phyloP scores from a whole-genome alignment of 2,888 invertebrate genomes.

The Melanostoma scalare region DNA sequence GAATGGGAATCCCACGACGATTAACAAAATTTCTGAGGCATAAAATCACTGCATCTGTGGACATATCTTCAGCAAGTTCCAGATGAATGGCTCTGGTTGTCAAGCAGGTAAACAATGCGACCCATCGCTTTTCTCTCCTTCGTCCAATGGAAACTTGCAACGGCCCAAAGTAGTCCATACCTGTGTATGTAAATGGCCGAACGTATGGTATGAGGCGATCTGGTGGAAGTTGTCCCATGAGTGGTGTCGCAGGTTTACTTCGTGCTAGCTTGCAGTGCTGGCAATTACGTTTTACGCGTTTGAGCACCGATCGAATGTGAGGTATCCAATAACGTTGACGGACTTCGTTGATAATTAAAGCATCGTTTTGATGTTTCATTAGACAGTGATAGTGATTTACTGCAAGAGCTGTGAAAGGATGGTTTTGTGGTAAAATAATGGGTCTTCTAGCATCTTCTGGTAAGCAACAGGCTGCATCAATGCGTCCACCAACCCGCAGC shows the following conservation, averaged over 20 bases:
- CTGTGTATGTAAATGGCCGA: too few species aligned
- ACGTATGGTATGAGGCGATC: conserved; percentile 1
- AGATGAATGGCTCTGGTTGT: conserved; percentile 33
- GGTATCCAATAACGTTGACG: conserved; percentile 41
- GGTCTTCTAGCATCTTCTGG: conserved; percentile 11
- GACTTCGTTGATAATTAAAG: conserved; percentile 23
- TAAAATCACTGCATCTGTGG: conserved; percentile 50
- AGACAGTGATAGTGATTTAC: neutral
- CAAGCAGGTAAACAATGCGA: too few species aligned
- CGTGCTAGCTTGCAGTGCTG: neutral
- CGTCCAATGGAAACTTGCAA: too few species aligned
- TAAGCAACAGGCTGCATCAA: conserved; percentile 14
- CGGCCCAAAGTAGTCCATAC: too few species aligned
- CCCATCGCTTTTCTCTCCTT: too few species aligned
- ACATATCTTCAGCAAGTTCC: conserved; percentile 36
- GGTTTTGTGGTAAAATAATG: conserved; percentile 22
- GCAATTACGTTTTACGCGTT: neutral
- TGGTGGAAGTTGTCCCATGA: conserved; percentile 50
- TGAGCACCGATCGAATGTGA: conserved; percentile 6
- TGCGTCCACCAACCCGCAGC: neutral
- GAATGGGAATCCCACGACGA: conserved; percentile 30
- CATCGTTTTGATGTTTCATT: conserved; percentile 42
- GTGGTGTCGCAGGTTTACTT: conserved; percentile 19
- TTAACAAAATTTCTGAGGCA: conserved; percentile 45
- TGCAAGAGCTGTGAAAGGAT: conserved; percentile 1